Evolutionary conservation across 2,888 invertebrate species (phyloP).

Genomic region (Platycnemis pennipes): DNA sequence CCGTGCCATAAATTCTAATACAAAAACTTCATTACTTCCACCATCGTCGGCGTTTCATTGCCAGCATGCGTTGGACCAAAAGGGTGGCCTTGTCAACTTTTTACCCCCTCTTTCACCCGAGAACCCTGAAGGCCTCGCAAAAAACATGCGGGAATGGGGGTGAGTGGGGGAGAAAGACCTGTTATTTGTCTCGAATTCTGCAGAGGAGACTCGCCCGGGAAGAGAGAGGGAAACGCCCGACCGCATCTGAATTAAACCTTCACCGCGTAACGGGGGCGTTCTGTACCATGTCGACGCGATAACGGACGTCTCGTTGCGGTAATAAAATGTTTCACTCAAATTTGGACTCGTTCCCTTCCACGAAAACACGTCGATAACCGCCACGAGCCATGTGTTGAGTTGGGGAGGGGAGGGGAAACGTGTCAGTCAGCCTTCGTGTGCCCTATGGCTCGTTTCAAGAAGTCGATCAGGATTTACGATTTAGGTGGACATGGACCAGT

Average conservation of each 20-base stretch:
- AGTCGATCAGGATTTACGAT: too few relatives aligned
- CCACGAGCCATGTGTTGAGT: too few relatives aligned
- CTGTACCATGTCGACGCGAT: neutral
- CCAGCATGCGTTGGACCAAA: neutral
- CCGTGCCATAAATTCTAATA: neutral
- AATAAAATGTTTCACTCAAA: neutral
- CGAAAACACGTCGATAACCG: neutral
- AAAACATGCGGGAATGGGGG: neutral
- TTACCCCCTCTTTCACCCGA: neutral
- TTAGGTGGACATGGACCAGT: too few relatives aligned
- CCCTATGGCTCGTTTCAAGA: too few relatives aligned
- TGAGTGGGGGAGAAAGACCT: too few relatives aligned
- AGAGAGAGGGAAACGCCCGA: neutral
- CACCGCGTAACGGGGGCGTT: neutral
- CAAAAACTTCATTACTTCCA: neutral
- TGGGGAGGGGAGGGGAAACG: too few relatives aligned
- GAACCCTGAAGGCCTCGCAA: neutral
- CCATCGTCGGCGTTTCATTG: conserved; percentile 18
- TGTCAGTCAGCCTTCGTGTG: too few relatives aligned
- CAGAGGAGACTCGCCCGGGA: neutral
- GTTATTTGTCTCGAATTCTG: neutral
- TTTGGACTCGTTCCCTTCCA: neutral
- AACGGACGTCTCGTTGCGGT: neutral
- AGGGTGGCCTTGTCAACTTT: neutral
- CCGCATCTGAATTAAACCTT: neutral